Evolutionary conservation across 1,140 invertebrate species (phyloP).

Genomic region (Bombus balteatus): DNA sequence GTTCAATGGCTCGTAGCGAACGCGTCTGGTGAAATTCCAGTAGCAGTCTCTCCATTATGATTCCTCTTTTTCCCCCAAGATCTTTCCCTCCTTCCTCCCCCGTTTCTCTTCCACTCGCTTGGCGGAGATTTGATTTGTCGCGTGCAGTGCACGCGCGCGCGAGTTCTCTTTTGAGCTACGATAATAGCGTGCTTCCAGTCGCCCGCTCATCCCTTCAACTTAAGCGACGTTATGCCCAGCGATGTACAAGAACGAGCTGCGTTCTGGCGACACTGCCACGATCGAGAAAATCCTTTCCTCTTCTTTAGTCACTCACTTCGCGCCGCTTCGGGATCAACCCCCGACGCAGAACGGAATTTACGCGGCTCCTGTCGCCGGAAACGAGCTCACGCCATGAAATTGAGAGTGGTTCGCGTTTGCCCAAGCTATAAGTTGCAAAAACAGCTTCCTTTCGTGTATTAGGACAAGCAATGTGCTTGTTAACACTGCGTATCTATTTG

Average conservation of each 20-base stretch:
- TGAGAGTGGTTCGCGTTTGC: not conserved
- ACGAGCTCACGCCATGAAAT: not conserved
- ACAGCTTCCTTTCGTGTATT: not conserved
- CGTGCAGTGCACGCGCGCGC: slow-evolving; percentile 53
- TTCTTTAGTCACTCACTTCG: slow-evolving; percentile 59
- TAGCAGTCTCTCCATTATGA: slow-evolving; percentile 54
- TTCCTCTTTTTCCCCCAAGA: slow-evolving; percentile 10
- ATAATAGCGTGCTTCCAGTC: slow-evolving; percentile 64
- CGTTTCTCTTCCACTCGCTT: slow-evolving; percentile 60
- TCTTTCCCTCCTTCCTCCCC: not conserved
- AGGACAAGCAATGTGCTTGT: too few species aligned
- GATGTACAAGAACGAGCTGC: slow-evolving; percentile 58
- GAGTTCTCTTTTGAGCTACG: slow-evolving; percentile 65
- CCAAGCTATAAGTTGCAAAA: not conserved
- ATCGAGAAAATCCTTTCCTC: slow-evolving; percentile 56
- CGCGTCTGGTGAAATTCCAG: slow-evolving; percentile 67
- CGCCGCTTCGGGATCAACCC: slow-evolving; percentile 26
- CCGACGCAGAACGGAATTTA: not conserved
- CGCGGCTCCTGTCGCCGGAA: not conserved
- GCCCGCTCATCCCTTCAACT: slow-evolving; percentile 61
- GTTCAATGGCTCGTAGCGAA: slow-evolving; percentile 70
- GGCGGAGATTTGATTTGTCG: slow-evolving; percentile 71
- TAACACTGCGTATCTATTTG: not conserved
- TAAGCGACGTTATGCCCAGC: slow-evolving; percentile 64
- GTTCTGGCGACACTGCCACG: slow-evolving; percentile 18